These are phyloP conservation scores for Epinephelus fuscoguttatus DNA, from an alignment of 2,113 vertebrate species.

Conservation along the genomic window DNA sequence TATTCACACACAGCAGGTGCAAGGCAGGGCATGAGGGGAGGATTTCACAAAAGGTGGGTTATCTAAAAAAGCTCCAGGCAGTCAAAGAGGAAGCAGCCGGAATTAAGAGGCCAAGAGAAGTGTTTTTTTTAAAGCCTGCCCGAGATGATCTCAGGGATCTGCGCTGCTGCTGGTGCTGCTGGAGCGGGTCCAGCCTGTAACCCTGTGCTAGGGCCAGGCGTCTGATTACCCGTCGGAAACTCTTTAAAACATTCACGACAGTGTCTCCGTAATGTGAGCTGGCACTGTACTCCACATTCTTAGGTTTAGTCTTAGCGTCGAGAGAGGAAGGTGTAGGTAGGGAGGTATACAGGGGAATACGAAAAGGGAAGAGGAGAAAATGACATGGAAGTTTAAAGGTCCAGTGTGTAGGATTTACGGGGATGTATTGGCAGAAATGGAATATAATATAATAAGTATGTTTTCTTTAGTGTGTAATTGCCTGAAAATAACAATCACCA, in stretches of 20 bases:
- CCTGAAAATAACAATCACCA: fast-evolving
- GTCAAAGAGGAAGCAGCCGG: constrained; percentile 27
- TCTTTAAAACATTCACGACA: constrained; percentile 84
- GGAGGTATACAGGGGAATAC: neutral
- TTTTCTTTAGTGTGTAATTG: too few relatives aligned
- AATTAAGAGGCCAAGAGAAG: constrained; percentile 11
- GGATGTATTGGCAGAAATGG: too few relatives aligned
- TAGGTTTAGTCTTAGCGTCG: neutral
- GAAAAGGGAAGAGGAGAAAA: neutral
- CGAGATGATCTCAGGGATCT: constrained; percentile 17
- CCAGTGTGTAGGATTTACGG: too few relatives aligned
- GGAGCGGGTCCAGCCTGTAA: constrained; percentile 29
- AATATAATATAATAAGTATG: too few relatives aligned
- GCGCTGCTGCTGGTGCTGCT: constrained; percentile 11
- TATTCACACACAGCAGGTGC: constrained; percentile 45
- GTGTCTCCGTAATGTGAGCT: constrained; percentile 69
- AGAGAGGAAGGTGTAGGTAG: neutral
- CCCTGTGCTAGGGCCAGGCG: constrained; percentile 17
- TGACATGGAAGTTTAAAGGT: too few relatives aligned
- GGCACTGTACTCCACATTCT: constrained; percentile 31
- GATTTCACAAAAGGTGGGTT: constrained; percentile 58
- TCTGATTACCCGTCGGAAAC: constrained; percentile 82
- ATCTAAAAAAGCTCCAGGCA: constrained; percentile 63
- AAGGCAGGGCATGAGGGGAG: constrained; percentile 24
- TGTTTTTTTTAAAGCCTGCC: constrained; percentile 40